These are phyloP conservation scores for Agrypnus murinus DNA, from an alignment of 2,888 invertebrate species.

Conservation along the genomic window DNA sequence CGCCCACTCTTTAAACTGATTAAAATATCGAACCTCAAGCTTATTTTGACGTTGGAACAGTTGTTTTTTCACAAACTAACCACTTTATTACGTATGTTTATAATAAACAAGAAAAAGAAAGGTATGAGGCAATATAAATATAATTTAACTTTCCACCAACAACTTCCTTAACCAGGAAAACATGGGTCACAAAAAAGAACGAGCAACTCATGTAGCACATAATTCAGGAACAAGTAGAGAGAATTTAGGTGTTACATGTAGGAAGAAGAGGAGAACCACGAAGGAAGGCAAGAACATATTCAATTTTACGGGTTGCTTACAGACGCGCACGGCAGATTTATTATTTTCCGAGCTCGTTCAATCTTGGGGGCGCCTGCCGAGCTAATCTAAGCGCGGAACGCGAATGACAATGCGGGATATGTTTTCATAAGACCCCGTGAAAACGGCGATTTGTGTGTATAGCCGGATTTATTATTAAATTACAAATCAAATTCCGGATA, in stretches of 20 bases:
- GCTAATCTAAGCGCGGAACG: conserved; percentile 59
- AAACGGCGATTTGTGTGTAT: conserved; percentile 53
- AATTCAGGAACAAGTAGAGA: conserved; percentile 35
- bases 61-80: background rate
- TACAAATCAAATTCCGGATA: conserved; percentile 43
- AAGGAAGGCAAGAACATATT: conserved; percentile 58
- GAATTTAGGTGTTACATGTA: conserved; percentile 47
- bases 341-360: conserved; percentile 61
- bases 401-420: conserved; percentile 60
- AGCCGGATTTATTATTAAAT: conserved; percentile 50
- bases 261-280: conserved; percentile 51
- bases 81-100: background rate
- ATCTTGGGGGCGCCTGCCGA: conserved; percentile 60
- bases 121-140: background rate
- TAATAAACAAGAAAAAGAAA: background rate
- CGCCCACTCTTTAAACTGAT: conserved; percentile 20
- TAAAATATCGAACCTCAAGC: background rate
- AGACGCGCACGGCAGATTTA: conserved; percentile 60
- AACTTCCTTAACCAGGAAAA: conserved; percentile 9
- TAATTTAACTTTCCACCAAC: conserved; percentile 4
- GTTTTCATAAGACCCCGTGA: conserved; percentile 56
- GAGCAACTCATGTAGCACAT: conserved; percentile 14
- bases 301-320: conserved; percentile 63
- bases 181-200: conserved; percentile 7
- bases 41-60: background rate